Evolutionary conservation across 2,113 vertebrate species (phyloP), one percentile per base, ranked within the genome.

Genomic region (Corythaeola cristata): DNA sequence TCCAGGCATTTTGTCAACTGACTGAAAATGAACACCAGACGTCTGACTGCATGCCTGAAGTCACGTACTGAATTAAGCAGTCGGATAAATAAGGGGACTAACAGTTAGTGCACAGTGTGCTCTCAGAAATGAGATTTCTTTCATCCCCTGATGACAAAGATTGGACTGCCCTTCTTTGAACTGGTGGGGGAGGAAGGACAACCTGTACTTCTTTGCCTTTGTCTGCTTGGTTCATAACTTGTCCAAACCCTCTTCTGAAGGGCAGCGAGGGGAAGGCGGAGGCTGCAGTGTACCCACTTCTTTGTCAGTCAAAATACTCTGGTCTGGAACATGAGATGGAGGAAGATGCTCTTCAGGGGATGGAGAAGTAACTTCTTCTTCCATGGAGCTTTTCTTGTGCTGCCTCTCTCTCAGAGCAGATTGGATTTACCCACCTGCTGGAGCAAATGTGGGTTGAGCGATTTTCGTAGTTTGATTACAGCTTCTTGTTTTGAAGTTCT

Each of bases 1-100:
- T 94, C 90, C 91, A 97, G 94, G 71, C 81, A 96, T 83, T 96
- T 97, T 96, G 81, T 97, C 96, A 94, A 56, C 87, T 88, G 77
- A 82, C 89, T 96, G 96, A 94, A 92, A 94, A 96, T 82, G 95
- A 97, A 80, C 94, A 96, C 58, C 81, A 91, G 81, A 80, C 41
- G 4, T 91, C 91, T 94, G 77, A 75, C 77, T 93, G 47, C 77
- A 89, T 66, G 89, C 83, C 87, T 92, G 77, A 92, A 97, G 81
- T 89, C 66, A 89, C 69, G 52, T 82, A 77, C 41, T 91, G 89
- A 95, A 97, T 96, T 96, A 89, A 92, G 55, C 58, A 95, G 87
- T n/a, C 74, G 80, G 80, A 93, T 85, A 96, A 92, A 85, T 88
- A 92, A 92, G 13, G 24, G 28, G 8, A 74, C 77, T 63, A 91